phyloP scores from a whole-genome alignment of 1,140 invertebrate species.

The Danaus plexippus region DNA sequence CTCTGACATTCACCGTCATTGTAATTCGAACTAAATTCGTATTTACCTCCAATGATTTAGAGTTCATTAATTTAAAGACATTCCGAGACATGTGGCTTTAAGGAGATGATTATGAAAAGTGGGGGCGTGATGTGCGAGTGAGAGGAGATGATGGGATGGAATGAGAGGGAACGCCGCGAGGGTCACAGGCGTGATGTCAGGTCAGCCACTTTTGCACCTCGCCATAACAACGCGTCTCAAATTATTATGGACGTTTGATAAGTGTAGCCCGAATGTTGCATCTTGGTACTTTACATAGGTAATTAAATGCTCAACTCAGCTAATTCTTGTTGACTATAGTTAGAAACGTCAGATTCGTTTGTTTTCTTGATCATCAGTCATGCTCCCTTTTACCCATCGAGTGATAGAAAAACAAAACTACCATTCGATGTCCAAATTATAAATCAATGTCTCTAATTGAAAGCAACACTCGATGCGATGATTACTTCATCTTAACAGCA shows the following conservation, averaged over 20 bases:
- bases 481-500: too few species aligned
- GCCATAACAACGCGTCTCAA: constrained; percentile 71
- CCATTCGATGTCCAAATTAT: too few species aligned
- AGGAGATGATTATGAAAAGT: constrained; percentile 65
- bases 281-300: constrained; percentile 66
- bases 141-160: constrained; percentile 34
- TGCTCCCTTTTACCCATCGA: constrained; percentile 16
- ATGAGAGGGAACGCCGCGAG: constrained; percentile 34
- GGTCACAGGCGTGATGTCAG: constrained; percentile 72
- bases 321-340: constrained; percentile 18
- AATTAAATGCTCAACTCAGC: constrained; percentile 55
- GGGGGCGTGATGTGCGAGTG: constrained; percentile 63
- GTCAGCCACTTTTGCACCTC: constrained; percentile 73
- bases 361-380: constrained; percentile 14
- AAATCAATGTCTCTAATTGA: too few species aligned
- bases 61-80: constrained; percentile 64
- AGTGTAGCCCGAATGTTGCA: constrained; percentile 62
- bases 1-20: constrained; percentile 14
- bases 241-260: constrained; percentile 73
- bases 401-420: constrained; percentile 14
- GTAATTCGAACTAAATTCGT: constrained; percentile 44
- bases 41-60: constrained; percentile 57
- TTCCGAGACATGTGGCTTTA: constrained; percentile 63
- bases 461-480: too few species aligned
- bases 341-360: constrained; percentile 7